A percentile compares a stretch with the other conserved stretches of the same genome.
These are phyloP conservation scores for Petrocephalus sullivani DNA, from an alignment of 2,797 vertebrate genomes.

Conservation along the genomic window DNA sequence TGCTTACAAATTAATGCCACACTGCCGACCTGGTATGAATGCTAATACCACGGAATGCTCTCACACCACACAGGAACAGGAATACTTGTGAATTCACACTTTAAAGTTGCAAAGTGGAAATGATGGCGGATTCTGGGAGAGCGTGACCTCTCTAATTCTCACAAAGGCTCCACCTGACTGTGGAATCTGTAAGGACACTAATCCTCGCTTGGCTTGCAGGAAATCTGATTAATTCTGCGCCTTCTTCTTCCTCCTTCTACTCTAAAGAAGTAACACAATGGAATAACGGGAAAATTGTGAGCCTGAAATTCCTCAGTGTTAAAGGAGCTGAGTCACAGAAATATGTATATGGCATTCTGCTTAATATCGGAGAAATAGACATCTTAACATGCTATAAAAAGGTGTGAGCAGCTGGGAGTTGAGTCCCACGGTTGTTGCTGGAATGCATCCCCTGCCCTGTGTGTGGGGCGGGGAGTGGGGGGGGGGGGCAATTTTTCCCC, in stretches of 20 bases:
- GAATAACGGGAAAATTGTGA: neutral
- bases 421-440: neutral
- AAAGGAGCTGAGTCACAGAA: neutral
- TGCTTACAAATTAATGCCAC: neutral
- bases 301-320: neutral
- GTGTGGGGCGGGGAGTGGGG: neutral
- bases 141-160: conserved; percentile 17
- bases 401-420: neutral
- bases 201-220: conserved; percentile 7
- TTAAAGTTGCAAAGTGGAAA: conserved; percentile 9
- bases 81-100: conserved; percentile 12
- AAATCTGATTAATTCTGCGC: conserved; percentile 16
- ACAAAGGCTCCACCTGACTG: neutral
- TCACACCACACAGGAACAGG: neutral
- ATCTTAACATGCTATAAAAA: neutral
- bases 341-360: neutral
- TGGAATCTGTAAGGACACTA: conserved; percentile 17
- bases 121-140: neutral
- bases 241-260: neutral
- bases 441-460: neutral
- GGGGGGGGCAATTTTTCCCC: neutral
- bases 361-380: neutral
- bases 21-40: neutral
- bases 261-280: neutral
- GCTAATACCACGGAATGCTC: neutral